Base-by-base conservation (phyloP, 2,888 invertebrate species). In the Poecilobothrus nobilitatus region DNA sequence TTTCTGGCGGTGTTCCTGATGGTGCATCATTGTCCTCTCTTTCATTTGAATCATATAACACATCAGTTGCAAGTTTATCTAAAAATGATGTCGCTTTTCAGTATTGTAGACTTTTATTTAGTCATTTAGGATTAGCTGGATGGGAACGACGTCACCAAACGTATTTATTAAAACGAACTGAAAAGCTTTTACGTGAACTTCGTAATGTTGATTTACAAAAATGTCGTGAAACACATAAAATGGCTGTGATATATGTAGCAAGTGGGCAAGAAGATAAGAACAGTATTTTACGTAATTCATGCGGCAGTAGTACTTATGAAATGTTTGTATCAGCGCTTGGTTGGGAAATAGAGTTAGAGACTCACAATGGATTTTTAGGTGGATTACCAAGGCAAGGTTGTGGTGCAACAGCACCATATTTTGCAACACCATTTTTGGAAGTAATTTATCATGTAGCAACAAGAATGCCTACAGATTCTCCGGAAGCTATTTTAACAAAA, bases 161-260 rank as follows among this genome's bases (percentile, higher is more conserved):
- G 74, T 93, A 97, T 80, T 85, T 97, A 70, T 84, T 97, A 72
- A 88, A 90, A 72, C 91, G 95, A 76, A 91, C 91, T 74, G 96
- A 97, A 75, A 90, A 95, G 69, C 84, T 98, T 72, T 82, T 97
- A 70, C 84, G 97, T 18, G 97, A 97, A 79, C 81, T 99, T 70
- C 87, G 95, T 71, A 96, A 99, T 82, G 85, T 99, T 64, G 99
- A 99, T 79, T 88, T 90, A 70, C 96, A 96, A 75, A 86, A 89
- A 80, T 96, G 94, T 75, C 86, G 96, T 15, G 95, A 96, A 80
- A 94, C 95, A 1, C 96, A 97, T 82, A 97, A 97, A 83, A 90
- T 97, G 75, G 99, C 98, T 21, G 95, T 99, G 66, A 95, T 99
- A 76, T 99, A 97, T 82, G 97, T 99, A 21, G 95, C 91, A n/a